Base-by-base conservation (phyloP, 2,797 vertebrate genomes). In the Acanthornis magna region DNA sequence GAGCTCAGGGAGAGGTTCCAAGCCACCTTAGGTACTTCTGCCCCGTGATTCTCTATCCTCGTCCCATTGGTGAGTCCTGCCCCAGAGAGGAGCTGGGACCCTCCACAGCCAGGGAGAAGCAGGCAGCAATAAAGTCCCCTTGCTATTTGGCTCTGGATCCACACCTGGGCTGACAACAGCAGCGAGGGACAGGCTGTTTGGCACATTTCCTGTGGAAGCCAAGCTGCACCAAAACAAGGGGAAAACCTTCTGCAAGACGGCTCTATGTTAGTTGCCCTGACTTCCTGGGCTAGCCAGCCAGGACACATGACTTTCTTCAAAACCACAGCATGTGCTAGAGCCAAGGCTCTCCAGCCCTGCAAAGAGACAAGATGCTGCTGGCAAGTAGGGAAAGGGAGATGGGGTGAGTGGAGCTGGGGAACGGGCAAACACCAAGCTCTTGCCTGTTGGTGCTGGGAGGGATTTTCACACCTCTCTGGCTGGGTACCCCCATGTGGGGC, bases 241-340 rank as follows among this genome's bases (percentile, higher is more conserved):
- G 78, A 92, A 92, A 93, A 63, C 72, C 89, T 76, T 83, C 36
- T 32, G 45, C 50, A 91, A 70, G 13, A 13, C 81, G 36, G 29
- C 40, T 93, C 66, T 84, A 4, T 20, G 48, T 81, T 79, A 88
- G 95, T 9, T 88, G 53, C 67, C 63, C 55, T 83, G 86, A 84
- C 88, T 88, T 93, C 92, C 94, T 91, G 88, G 89, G 88, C 91
- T 70, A 93, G 89, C 45, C 87, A 93, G 68, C 13, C 70, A 26
- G 29, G 21, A 71, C 91, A 88, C 5, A 18, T 63, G 73, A 81
- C 58, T 48, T 74, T 61, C 68, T 72, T 47, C 85, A 93, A 87
- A 95, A 83, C 74, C 70, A 78, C 19, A 63, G 61, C 14, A 3
- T 17, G 21, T 68, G 67, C 75, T 6, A 6, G 62, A 88, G 85